phyloP scores from a whole-genome alignment of 2,888 invertebrate genomes.

The Ichneumon xanthorius region DNA sequence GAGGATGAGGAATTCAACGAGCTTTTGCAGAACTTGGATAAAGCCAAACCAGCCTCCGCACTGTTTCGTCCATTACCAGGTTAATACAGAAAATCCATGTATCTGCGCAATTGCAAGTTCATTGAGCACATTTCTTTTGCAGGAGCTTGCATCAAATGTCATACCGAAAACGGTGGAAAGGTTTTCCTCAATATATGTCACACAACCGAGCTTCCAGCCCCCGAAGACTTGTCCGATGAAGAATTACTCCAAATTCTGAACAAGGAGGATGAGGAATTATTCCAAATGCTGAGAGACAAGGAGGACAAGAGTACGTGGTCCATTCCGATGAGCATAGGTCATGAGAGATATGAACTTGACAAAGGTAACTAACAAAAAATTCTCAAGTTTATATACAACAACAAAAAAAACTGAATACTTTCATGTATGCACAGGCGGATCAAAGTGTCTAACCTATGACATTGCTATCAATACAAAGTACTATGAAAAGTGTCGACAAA shows the following conservation, averaged over 20 bases:
- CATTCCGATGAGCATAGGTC: constrained; percentile 96
- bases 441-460: constrained; percentile 92
- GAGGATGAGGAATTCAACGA: constrained; percentile 88
- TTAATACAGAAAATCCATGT: constrained; percentile 83
- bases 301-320: constrained; percentile 90
- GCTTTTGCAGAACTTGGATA: constrained; percentile 85
- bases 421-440: constrained; percentile 86
- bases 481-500: constrained; percentile 90
- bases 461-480: constrained; percentile 93
- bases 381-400: neutral
- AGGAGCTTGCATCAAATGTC: constrained; percentile 94
- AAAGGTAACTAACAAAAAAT: constrained; percentile 85
- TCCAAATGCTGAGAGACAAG: constrained; percentile 84
- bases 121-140: constrained; percentile 70
- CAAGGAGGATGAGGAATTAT: constrained; percentile 86
- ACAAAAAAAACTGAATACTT: neutral
- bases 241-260: constrained; percentile 82
- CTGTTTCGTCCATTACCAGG: constrained; percentile 90
- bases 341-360: constrained; percentile 91
- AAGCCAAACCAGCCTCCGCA: constrained; percentile 86
- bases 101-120: neutral
- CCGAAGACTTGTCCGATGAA: constrained; percentile 88
- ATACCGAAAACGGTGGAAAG: constrained; percentile 88
- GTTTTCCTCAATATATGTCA: constrained; percentile 95
- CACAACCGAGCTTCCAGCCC: constrained; percentile 91